phyloP scores from a whole-genome alignment of 2,113 vertebrate species.

The Rhizomys pruinosus region DNA sequence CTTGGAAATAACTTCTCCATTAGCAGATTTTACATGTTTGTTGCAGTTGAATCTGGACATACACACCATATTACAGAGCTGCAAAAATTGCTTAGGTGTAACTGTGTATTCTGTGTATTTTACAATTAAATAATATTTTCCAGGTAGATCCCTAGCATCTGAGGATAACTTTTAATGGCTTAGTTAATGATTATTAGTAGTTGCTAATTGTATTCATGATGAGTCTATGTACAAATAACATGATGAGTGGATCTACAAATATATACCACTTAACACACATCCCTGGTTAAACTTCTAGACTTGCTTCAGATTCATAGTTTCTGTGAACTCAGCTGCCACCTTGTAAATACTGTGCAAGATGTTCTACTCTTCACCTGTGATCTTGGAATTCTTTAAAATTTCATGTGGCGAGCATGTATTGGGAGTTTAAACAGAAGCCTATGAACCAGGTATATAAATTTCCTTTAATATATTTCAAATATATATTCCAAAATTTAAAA shows the following conservation, averaged over 20 bases:
- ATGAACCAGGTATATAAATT: neutral
- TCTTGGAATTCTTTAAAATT: conserved; percentile 18
- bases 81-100: neutral
- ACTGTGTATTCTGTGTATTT: conserved; percentile 15
- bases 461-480: neutral
- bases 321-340: neutral
- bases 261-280: neutral
- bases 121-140: conserved; percentile 14
- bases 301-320: neutral
- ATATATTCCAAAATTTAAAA: conserved; percentile 1
- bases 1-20: neutral
- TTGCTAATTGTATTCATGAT: neutral
- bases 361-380: neutral
- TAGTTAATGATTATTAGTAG: neutral
- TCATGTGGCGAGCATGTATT: accelerated
- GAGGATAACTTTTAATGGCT: neutral
- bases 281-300: neutral
- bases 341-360: neutral
- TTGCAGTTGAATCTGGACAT: neutral
- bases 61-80: neutral
- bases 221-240: neutral
- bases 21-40: neutral
- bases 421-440: neutral
- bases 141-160: neutral
- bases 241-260: neutral